Evolutionary conservation across 2,888 invertebrate genomes (phyloP).

Genomic region (Autographa gamma): DNA sequence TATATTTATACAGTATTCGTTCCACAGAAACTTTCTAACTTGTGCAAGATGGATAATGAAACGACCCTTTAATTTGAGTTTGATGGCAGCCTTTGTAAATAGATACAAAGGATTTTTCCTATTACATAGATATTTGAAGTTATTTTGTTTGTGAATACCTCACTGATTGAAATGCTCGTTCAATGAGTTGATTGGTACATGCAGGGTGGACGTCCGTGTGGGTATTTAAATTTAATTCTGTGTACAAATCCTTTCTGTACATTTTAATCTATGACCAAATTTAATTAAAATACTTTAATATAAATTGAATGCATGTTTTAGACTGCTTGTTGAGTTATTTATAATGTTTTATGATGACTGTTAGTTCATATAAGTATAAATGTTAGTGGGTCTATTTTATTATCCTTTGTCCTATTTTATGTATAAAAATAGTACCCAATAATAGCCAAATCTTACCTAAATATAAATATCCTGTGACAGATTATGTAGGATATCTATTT

Average conservation of each 20-base stretch:
- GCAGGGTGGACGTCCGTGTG: not conserved
- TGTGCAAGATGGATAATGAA: slow-evolving; percentile 59
- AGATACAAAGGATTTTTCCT: slow-evolving; percentile 60
- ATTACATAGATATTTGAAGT: slow-evolving; percentile 55
- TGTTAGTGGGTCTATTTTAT: too few species aligned
- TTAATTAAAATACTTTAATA: too few species aligned
- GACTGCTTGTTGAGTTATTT: too few species aligned
- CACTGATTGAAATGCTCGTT: slow-evolving; percentile 45
- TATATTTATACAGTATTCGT: slow-evolving; percentile 35
- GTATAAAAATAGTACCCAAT: too few species aligned
- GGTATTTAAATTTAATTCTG: not conserved
- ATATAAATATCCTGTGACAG: slow-evolving; percentile 15
- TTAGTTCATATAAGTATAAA: too few species aligned
- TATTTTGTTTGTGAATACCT: slow-evolving; percentile 49
- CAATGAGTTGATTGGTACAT: slow-evolving; percentile 15
- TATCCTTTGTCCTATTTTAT: too few species aligned
- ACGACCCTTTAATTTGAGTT: slow-evolving; percentile 66
- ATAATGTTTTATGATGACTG: too few species aligned
- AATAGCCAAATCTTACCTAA: not conserved
- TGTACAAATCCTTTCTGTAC: not conserved
- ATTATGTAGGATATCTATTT: slow-evolving; percentile 25
- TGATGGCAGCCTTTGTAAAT: slow-evolving; percentile 64
- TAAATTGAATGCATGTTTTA: too few species aligned
- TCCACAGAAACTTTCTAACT: slow-evolving; percentile 54
- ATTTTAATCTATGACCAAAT: not conserved